Evolutionary conservation across 2,888 invertebrate genomes (phyloP).

Genomic region (Nineta flava): DNA sequence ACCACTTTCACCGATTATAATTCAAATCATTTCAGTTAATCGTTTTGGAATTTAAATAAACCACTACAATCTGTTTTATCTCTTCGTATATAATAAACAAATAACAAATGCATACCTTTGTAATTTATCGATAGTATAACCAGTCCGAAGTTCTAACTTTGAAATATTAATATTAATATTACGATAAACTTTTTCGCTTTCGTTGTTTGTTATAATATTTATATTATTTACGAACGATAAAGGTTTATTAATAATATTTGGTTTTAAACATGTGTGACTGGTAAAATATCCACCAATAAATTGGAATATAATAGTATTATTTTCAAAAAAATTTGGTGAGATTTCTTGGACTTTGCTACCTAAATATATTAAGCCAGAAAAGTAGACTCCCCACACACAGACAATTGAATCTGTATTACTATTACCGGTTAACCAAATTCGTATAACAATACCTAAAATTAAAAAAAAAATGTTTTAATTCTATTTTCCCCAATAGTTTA

Average conservation of each 20-base stretch:
- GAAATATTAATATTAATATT: conserved; percentile 33
- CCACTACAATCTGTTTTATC: too few relatives aligned
- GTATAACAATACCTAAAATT: conserved; percentile 27
- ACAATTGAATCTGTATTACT: conserved; percentile 39
- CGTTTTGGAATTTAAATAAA: too few relatives aligned
- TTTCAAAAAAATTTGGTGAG: conserved; percentile 47
- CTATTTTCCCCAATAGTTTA: too few relatives aligned
- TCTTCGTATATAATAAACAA: not conserved
- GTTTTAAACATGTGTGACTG: conserved; percentile 29
- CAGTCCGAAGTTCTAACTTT: conserved; percentile 47
- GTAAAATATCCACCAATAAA: conserved; percentile 80
- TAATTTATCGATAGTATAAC: conserved; percentile 57
- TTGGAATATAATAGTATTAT: conserved; percentile 67
- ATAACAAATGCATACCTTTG: conserved; percentile 27
- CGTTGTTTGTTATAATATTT: conserved; percentile 20
- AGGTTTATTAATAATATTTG: conserved; percentile 20
- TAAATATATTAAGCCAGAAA: conserved; percentile 66
- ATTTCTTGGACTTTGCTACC: conserved; percentile 50
- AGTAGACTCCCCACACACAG: conserved; percentile 72
- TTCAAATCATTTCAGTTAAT: too few relatives aligned
- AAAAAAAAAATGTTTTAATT: not conserved
- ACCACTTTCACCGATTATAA: too few relatives aligned
- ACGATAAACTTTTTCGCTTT: conserved; percentile 19
- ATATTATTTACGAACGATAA: conserved; percentile 21
- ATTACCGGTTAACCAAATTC: conserved; percentile 28